A percentile compares a stretch with the other conserved stretches of the same genome.
Evolutionary conservation across 2,888 invertebrate species (phyloP).

Genomic region (Plagodis dolabraria): DNA sequence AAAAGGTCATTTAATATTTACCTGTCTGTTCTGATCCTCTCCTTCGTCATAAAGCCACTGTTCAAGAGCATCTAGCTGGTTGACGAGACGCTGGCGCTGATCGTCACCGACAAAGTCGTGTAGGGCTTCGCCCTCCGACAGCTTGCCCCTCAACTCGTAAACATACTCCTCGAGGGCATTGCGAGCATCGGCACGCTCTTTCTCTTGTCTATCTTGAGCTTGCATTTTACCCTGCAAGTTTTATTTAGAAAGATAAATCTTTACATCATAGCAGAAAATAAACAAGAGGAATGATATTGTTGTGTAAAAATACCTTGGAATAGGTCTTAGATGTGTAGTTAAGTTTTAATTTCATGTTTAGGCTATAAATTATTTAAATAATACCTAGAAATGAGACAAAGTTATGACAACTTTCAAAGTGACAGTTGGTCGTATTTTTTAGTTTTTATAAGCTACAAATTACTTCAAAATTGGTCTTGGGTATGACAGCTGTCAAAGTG

Average conservation of each 20-base stretch:
- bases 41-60: constrained; percentile 99
- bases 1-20: constrained; percentile 26
- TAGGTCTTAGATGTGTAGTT: no score
- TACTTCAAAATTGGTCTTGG: no score
- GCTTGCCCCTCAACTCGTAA: constrained; percentile 96
- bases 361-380: no score
- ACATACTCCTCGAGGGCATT: constrained; percentile 99
- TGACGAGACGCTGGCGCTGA: constrained; percentile 87
- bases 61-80: constrained; percentile 93
- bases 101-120: constrained; percentile 90
- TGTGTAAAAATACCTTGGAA: no score
- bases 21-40: constrained; percentile 92
- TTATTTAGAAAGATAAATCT: not conserved
- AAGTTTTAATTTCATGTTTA: no score
- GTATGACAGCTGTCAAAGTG: no score
- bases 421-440: no score
- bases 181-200: constrained; percentile 97
- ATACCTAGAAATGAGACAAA: no score
- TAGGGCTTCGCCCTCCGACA: constrained; percentile 90
- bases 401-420: no score
- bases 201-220: constrained; percentile 95
- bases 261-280: constrained; percentile 20
- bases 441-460: no score
- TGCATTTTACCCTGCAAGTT: constrained; percentile 89
- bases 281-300: no score